Evolutionary conservation across 2,888 invertebrate genomes (phyloP).

Genomic region (Conistra vaccinii): DNA sequence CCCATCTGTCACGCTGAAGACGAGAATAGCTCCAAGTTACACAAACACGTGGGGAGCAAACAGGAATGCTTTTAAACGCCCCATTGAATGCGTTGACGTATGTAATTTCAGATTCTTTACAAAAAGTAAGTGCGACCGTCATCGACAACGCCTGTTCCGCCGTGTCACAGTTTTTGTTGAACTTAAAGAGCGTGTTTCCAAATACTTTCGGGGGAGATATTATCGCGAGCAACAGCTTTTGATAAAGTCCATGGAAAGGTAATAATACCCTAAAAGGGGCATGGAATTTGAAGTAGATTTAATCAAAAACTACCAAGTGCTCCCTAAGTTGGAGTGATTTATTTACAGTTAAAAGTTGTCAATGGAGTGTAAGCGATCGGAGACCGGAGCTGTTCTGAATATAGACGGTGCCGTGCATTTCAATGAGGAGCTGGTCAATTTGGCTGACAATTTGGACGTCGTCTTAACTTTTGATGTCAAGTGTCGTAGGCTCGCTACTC

Average conservation of each 20-base stretch:
- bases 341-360: slow-evolving; percentile 62
- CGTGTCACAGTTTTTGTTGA: slow-evolving; percentile 67
- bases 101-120: slow-evolving; percentile 85
- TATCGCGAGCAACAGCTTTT: slow-evolving; percentile 69
- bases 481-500: slow-evolving; percentile 19
- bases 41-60: slow-evolving; percentile 76
- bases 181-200: slow-evolving; percentile 65
- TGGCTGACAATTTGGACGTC: slow-evolving; percentile 16
- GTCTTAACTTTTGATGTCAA: slow-evolving; percentile 40
- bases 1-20: slow-evolving; percentile 70
- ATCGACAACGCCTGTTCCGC: slow-evolving; percentile 65
- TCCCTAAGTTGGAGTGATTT: slow-evolving; percentile 61
- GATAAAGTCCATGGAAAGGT: slow-evolving; percentile 65
- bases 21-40: slow-evolving; percentile 74
- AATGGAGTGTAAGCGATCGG: slow-evolving; percentile 14
- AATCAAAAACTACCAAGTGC: slow-evolving; percentile 65
- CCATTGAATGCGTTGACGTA: slow-evolving; percentile 85
- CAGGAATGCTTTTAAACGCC: slow-evolving; percentile 83
- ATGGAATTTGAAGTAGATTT: slow-evolving; percentile 64
- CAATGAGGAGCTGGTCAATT: slow-evolving; percentile 18
- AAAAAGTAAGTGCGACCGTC: slow-evolving; percentile 79
- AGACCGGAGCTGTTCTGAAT: slow-evolving; percentile 26
- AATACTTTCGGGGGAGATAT: slow-evolving; percentile 71
- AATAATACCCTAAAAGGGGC: slow-evolving; percentile 68
- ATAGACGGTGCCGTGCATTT: slow-evolving; percentile 4